These are phyloP conservation scores for Synanthedon formicaeformis DNA, from an alignment of 2,888 invertebrate genomes.

Conservation along the genomic window DNA sequence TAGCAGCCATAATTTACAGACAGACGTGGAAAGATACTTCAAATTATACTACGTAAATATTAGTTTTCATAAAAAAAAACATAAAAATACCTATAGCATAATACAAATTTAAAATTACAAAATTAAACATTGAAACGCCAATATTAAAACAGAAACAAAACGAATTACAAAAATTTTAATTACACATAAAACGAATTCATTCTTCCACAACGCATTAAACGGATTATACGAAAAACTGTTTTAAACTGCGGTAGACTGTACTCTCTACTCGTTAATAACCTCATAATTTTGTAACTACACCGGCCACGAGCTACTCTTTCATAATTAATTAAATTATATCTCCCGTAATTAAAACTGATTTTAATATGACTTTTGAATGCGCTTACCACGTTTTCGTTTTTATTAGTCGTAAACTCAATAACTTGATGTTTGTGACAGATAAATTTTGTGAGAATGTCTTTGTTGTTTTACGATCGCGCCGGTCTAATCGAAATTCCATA, in stretches of 20 bases:
- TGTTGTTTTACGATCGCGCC: background rate
- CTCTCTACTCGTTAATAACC: conserved; percentile 5
- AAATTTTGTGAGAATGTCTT: conserved; percentile 1
- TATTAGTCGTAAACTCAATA: background rate
- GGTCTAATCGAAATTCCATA: background rate
- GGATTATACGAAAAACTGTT: no score
- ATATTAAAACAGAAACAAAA: no score
- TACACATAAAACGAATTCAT: no score
- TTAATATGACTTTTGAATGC: conserved; percentile 5
- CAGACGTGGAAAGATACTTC: no score
- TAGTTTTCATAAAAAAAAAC: no score
- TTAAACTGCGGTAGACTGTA: background rate
- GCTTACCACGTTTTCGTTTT: background rate
- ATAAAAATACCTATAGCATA: no score
- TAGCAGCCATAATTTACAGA: no score
- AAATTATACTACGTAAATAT: no score
- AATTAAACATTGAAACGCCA: no score
- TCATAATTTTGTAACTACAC: background rate
- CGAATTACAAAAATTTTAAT: no score
- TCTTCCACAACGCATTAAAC: no score
- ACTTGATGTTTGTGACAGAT: conserved; percentile 3
- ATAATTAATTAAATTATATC: conserved; percentile 7
- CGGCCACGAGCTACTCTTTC: background rate
- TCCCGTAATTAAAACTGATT: conserved; percentile 12
- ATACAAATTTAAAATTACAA: no score